These are phyloP conservation scores for Microplitis mediator DNA, from an alignment of 1,140 invertebrate genomes.

Conservation along the genomic window DNA sequence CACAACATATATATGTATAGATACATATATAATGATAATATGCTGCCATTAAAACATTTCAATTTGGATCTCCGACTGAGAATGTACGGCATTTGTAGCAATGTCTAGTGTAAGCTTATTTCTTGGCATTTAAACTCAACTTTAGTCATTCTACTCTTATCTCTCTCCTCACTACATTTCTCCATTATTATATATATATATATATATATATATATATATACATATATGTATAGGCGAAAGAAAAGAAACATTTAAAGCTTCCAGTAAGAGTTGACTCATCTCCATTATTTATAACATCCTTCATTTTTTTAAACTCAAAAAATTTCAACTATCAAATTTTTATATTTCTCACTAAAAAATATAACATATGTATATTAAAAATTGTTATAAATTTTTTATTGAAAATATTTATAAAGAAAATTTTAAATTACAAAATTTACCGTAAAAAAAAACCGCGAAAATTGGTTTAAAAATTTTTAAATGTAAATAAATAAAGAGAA, in stretches of 20 bases:
- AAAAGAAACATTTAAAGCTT: not conserved
- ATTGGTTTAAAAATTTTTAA: too few relatives aligned
- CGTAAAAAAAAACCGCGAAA: too few relatives aligned
- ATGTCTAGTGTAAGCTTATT: not conserved
- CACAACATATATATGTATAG: too few relatives aligned
- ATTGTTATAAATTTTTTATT: too few relatives aligned
- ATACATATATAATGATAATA: not conserved
- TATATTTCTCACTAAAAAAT: too few relatives aligned
- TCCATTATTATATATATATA: too few relatives aligned
- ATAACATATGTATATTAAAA: too few relatives aligned
- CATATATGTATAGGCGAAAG: not conserved
- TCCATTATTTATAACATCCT: not conserved
- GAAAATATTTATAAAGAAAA: too few relatives aligned
- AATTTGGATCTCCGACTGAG: not conserved
- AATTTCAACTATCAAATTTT: not conserved
- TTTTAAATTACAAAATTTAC: too few relatives aligned
- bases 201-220: not conserved
- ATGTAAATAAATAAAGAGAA: too few relatives aligned
- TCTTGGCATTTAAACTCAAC: not conserved
- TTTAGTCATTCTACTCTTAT: not conserved
- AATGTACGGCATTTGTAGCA: not conserved
- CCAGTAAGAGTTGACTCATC: conserved; percentile 1
- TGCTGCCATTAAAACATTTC: not conserved
- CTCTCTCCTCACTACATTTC: too few relatives aligned
- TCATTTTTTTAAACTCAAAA: not conserved